Evolutionary conservation across 2,888 invertebrate species (phyloP).

Genomic region (Marasmarcha lunaedactyla): DNA sequence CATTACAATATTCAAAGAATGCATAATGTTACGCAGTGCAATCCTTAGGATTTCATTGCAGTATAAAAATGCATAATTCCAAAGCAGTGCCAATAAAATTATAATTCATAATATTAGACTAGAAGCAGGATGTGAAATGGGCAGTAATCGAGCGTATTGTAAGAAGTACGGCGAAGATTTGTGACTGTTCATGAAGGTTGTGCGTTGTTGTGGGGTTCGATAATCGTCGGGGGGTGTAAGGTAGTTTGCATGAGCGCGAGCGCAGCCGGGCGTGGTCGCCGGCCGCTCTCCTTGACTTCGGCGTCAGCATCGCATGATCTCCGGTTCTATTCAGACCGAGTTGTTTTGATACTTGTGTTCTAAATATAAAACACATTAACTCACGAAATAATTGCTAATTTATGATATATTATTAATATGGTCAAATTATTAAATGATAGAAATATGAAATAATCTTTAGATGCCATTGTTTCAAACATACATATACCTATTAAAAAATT

Average conservation of each 20-base stretch:
- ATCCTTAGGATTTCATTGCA: no score
- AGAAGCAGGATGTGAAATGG: conserved; percentile 1
- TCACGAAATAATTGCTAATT: no score
- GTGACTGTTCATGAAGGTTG: not conserved
- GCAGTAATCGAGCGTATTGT: not conserved
- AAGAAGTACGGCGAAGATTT: not conserved
- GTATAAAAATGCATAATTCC: no score
- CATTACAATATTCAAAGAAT: no score
- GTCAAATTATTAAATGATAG: no score
- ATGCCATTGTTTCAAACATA: no score
- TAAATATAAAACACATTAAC: no score
- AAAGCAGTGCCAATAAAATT: no score
- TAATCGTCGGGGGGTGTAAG: conserved; percentile 23
- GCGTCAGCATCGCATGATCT: conserved; percentile 69
- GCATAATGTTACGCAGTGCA: no score
- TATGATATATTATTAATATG: no score
- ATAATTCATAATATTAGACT: not conserved
- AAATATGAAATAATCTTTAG: no score
- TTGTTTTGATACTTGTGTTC: conserved; percentile 34
- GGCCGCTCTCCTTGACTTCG: conserved; percentile 70
- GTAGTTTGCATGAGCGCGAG: conserved; percentile 8
- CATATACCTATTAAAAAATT: no score
- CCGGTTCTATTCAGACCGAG: conserved; percentile 23
- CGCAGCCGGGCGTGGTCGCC: conserved; percentile 60
- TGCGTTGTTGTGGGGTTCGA: not conserved